Conservation (phyloP, 2,797 vertebrate genomes). For the Yasuhikotakia modesta region DNA sequence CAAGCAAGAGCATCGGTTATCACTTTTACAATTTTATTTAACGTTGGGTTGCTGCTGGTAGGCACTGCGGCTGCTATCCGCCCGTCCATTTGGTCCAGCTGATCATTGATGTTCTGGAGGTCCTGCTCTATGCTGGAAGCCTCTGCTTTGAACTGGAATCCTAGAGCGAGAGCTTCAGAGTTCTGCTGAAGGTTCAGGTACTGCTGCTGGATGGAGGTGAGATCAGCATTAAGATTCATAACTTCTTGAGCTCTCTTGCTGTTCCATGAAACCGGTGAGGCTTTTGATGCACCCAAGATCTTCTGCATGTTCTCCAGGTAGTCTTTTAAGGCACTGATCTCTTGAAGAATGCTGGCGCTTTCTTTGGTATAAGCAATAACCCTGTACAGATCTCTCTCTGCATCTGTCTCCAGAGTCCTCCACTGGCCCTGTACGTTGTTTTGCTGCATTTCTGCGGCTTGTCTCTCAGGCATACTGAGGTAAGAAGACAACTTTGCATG, state of each 20-base stretch:
- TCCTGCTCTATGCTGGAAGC: slow-evolving; percentile 72
- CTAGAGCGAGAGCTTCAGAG: slow-evolving; percentile 73
- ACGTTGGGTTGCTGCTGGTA: slow-evolving; percentile 67
- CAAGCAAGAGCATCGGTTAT: slow-evolving; percentile 81
- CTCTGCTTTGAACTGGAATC: slow-evolving; percentile 77
- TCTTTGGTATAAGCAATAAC: slow-evolving; percentile 69
- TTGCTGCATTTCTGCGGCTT: slow-evolving; percentile 72
- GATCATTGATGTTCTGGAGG: slow-evolving; percentile 74
- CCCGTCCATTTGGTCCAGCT: slow-evolving; percentile 69
- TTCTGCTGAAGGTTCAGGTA: slow-evolving; percentile 74
- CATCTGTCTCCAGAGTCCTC: slow-evolving; percentile 73
- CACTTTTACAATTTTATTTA: slow-evolving; percentile 75
- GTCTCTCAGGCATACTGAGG: slow-evolving; percentile 76
- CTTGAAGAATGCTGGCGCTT: slow-evolving; percentile 67
- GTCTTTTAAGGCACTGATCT: slow-evolving; percentile 68
- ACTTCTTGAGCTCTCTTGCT: slow-evolving; percentile 65
- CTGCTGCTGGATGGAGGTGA: slow-evolving; percentile 75
- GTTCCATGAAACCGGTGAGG: slow-evolving; percentile 61
- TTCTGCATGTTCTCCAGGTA: slow-evolving; percentile 68
- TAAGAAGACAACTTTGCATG: slow-evolving; percentile 69
- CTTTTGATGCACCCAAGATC: slow-evolving; percentile 52
- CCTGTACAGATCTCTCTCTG: slow-evolving; percentile 74
- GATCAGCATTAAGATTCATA: slow-evolving; percentile 74
- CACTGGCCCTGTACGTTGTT: slow-evolving; percentile 77
- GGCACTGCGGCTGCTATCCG: slow-evolving; percentile 64